Conservation (phyloP, 2,113 vertebrate species). For the Thryonomys swinderianus region DNA sequence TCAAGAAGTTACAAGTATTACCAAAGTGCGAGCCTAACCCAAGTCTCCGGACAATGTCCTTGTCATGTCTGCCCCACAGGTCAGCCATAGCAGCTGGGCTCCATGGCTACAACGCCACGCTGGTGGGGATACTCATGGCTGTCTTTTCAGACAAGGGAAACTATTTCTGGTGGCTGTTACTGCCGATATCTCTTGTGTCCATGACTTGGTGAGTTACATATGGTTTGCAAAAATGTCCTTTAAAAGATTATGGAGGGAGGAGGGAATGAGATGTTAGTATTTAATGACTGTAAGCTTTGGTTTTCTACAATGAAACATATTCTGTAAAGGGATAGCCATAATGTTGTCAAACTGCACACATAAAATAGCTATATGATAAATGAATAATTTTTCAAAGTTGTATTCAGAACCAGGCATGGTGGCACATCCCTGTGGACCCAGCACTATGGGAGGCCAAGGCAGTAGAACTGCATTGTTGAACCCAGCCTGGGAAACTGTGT, state of each 20-base stretch:
- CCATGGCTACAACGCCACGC: constrained; percentile 94
- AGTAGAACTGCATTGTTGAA: neutral
- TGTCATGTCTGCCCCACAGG: constrained; percentile 80
- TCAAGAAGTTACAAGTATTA: neutral
- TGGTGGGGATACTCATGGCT: constrained; percentile 95
- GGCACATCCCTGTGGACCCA: neutral
- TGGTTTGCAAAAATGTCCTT: constrained; percentile 26
- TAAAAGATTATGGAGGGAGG: neutral
- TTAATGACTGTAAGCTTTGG: neutral
- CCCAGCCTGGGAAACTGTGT: neutral
- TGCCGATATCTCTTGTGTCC: constrained; percentile 92
- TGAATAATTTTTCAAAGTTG: neutral
- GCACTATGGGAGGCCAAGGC: neutral
- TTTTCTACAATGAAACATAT: neutral
- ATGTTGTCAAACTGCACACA: neutral
- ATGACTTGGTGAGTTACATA: constrained; percentile 93
- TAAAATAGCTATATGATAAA: neutral
- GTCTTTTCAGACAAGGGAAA: constrained; percentile 92
- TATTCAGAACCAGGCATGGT: neutral
- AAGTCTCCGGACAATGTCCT: rapidly evolving
- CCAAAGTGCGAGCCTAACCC: neutral
- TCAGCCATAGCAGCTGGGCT: constrained; percentile 93
- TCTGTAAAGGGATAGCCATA: neutral
- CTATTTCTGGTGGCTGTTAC: constrained; percentile 97
- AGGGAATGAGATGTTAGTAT: neutral